phyloP scores from a whole-genome alignment of 2,888 invertebrate genomes.

The Hyles lineata region DNA sequence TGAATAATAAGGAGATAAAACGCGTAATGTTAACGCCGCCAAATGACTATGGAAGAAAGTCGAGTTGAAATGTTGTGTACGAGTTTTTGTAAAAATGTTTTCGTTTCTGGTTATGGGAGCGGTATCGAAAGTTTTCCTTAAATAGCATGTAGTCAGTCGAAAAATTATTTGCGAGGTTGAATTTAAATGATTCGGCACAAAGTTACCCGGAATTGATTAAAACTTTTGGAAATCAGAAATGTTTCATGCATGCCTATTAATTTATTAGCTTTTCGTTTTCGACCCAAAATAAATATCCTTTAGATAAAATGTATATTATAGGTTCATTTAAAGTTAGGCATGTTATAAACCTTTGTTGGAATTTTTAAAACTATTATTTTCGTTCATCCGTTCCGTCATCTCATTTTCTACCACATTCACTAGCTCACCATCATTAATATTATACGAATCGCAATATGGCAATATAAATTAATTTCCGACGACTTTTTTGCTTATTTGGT shows the following conservation, averaged over 20 bases:
- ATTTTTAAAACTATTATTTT: too few species aligned
- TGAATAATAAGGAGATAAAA: conserved; percentile 22
- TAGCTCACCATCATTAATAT: neutral
- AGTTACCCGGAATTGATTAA: conserved; percentile 33
- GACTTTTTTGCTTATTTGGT: conserved; percentile 1
- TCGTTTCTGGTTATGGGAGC: conserved; percentile 27
- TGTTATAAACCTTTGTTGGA: too few species aligned
- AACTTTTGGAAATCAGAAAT: conserved; percentile 12
- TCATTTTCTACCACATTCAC: too few species aligned
- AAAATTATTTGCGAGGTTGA: conserved; percentile 41
- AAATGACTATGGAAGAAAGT: conserved; percentile 32
- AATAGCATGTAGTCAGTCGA: conserved; percentile 54
- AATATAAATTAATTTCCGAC: neutral
- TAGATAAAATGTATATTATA: too few species aligned
- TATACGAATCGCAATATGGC: neutral
- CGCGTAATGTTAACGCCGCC: conserved; percentile 24
- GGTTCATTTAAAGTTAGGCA: too few species aligned
- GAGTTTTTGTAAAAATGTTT: conserved; percentile 32
- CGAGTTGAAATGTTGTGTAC: conserved; percentile 22
- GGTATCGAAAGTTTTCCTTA: conserved; percentile 56
- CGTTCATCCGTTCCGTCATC: too few species aligned
- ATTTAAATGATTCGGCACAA: conserved; percentile 29
- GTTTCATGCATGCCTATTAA: neutral
- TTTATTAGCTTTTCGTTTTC: too few species aligned
- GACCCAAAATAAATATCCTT: too few species aligned